Percentiles rank a stretch among this genome's conserved stretches.
Evolutionary conservation across 2,113 vertebrate genomes (phyloP).

Genomic region (Isurus oxyrinchus): DNA sequence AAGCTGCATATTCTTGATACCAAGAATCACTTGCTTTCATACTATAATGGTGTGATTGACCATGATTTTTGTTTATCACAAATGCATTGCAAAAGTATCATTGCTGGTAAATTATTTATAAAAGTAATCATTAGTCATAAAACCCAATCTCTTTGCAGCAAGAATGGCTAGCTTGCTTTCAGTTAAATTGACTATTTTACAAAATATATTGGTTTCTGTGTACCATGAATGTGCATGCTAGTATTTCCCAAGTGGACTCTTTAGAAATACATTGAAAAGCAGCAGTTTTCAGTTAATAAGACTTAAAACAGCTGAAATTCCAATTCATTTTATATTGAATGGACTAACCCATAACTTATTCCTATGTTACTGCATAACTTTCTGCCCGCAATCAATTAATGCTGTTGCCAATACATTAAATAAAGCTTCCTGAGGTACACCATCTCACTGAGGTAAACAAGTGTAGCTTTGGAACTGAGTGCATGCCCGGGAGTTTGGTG

Average conservation of each 20-base stretch:
- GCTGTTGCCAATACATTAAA: background rate
- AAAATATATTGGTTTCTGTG: background rate
- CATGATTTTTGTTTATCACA: background rate
- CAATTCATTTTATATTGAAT: background rate
- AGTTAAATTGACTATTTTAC: background rate
- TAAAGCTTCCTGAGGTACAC: background rate
- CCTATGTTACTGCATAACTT: background rate
- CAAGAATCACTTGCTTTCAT: background rate
- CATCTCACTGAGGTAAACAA: background rate
- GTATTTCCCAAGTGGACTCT: background rate
- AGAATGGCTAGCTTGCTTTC: background rate
- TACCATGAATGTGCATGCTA: background rate
- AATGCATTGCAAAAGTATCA: background rate
- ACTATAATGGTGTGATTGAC: background rate
- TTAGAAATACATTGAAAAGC: background rate
- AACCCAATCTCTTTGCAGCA: background rate
- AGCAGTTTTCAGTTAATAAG: constrained; percentile 1
- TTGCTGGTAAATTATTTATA: background rate
- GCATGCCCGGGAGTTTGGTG: too few relatives aligned
- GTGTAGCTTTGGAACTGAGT: too few relatives aligned
- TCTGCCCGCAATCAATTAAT: background rate
- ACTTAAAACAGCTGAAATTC: background rate
- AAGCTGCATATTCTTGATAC: background rate
- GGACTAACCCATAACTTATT: background rate
- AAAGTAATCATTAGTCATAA: background rate